A percentile compares a stretch with the other conserved stretches of the same genome.
These are phyloP conservation scores for Drosophila dives DNA, from an alignment of 2,888 invertebrate species.

Conservation along the genomic window DNA sequence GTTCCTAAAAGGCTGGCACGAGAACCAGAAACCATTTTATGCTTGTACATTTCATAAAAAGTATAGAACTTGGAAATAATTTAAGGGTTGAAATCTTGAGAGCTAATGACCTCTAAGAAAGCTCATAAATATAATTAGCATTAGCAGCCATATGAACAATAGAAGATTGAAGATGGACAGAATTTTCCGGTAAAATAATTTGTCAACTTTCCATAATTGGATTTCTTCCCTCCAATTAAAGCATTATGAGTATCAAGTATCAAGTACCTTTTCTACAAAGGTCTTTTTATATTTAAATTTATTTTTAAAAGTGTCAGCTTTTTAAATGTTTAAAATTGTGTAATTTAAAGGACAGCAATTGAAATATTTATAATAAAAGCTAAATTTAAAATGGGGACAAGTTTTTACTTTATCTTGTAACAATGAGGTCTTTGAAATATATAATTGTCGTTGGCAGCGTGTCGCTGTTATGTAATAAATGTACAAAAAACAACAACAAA, in stretches of 20 bases:
- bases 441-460: slow-evolving; percentile 13
- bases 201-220: neutral
- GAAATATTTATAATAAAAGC: neutral
- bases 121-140: slow-evolving; percentile 33
- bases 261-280: neutral
- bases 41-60: slow-evolving; percentile 22
- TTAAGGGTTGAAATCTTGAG: slow-evolving; percentile 18
- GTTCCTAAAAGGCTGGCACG: slow-evolving; percentile 46
- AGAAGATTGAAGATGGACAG: neutral
- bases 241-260: neutral
- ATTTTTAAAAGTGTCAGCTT: neutral
- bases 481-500: too few species aligned
- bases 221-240: neutral
- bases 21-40: slow-evolving; percentile 25
- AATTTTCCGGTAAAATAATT: neutral
- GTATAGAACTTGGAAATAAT: slow-evolving; percentile 1
- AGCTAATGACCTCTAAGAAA: slow-evolving; percentile 35
- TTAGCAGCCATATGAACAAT: neutral
- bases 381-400: neutral
- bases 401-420: neutral
- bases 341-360: too few species aligned
- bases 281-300: too few species aligned
- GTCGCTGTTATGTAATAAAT: slow-evolving; percentile 24
- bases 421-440: neutral
- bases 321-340: neutral